phyloP scores from a whole-genome alignment of 2,113 vertebrate genomes.

The Rissa tridactyla region DNA sequence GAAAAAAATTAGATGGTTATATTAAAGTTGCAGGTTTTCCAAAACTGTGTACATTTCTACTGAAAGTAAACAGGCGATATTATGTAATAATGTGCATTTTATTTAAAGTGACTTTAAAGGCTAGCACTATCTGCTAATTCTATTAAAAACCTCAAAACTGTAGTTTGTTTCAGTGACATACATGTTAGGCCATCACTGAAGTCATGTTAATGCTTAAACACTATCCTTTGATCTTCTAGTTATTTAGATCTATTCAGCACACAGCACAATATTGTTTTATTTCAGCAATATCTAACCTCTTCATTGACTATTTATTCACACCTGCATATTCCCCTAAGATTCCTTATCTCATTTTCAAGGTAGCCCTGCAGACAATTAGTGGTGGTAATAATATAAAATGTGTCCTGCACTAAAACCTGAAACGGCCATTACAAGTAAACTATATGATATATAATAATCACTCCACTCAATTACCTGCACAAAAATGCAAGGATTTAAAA shows the following conservation, averaged over 20 bases:
- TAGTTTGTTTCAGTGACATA: neutral
- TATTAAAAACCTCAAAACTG: neutral
- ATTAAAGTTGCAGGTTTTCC: constrained; percentile 51
- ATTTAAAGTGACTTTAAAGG: constrained; percentile 24
- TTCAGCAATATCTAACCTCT: constrained; percentile 25
- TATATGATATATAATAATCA: constrained; percentile 54
- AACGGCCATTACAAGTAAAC: constrained; percentile 45
- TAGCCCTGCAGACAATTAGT: constrained; percentile 55
- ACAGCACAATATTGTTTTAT: constrained; percentile 23
- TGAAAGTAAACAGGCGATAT: constrained; percentile 8
- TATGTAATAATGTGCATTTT: constrained; percentile 17
- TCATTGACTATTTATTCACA: constrained; percentile 31
- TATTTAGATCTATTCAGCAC: constrained; percentile 6
- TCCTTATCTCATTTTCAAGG: constrained; percentile 46
- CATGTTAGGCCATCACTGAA: neutral
- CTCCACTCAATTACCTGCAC: constrained; percentile 51
- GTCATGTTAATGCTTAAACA: neutral
- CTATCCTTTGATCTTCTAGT: neutral
- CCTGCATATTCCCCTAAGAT: constrained; percentile 40
- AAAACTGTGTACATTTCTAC: constrained; percentile 40
- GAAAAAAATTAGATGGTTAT: constrained; percentile 50
- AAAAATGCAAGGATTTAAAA: constrained; percentile 50
- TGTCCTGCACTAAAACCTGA: constrained; percentile 45
- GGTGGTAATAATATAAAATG: constrained; percentile 51
- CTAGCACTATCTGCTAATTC: neutral